phyloP scores from a whole-genome alignment of 2,113 vertebrate species.

The Apteryx owenii region DNA sequence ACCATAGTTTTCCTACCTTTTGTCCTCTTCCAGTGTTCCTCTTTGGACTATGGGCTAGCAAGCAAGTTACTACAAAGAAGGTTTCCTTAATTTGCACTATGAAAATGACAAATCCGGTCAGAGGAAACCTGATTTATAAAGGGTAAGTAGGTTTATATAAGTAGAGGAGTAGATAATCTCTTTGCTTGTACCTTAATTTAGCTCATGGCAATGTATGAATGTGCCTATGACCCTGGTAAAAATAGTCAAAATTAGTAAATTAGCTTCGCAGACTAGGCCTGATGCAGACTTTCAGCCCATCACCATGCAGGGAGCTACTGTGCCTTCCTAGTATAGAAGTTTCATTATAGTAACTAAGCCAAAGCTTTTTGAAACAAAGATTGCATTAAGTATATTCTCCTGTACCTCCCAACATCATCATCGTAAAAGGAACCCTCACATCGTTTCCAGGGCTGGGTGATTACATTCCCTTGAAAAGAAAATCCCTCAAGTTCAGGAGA shows the following conservation, averaged over 20 bases:
- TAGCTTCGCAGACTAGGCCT: neutral
- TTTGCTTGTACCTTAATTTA: neutral
- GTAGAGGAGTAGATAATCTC: neutral
- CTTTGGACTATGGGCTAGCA: neutral
- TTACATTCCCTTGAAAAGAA: neutral
- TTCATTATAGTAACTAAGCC: neutral
- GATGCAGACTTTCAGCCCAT: neutral
- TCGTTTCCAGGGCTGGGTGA: neutral
- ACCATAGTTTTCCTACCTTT: neutral
- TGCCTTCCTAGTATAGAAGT: neutral
- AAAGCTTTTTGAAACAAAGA: neutral
- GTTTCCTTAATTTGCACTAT: neutral
- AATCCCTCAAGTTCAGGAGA: neutral
- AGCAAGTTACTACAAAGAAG: neutral
- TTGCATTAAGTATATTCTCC: neutral
- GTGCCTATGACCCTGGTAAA: fast-evolving
- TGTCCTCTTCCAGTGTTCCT: neutral
- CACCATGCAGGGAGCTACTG: neutral
- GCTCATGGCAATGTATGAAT: neutral
- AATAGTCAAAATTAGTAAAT: neutral
- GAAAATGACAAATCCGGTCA: neutral
- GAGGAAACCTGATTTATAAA: neutral
- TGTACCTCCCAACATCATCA: neutral
- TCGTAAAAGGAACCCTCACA: neutral
- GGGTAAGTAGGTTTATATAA: neutral